phyloP scores from a whole-genome alignment of 2,113 vertebrate genomes.

The Coregonus clupeaformis region DNA sequence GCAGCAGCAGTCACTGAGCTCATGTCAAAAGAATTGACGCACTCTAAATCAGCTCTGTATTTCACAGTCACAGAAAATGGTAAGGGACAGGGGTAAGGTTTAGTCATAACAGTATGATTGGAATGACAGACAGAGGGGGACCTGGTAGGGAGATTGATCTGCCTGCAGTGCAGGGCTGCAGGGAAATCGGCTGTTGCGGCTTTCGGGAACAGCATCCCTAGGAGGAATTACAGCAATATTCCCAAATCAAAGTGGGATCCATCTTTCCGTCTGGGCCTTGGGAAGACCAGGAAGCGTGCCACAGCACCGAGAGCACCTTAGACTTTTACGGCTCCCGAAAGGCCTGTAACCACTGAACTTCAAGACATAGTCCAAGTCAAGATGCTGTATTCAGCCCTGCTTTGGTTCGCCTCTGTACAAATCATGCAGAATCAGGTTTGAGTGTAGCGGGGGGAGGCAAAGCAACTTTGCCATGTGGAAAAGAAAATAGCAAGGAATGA shows the following conservation, averaged over 20 bases:
- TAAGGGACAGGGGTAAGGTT: constrained; percentile 31
- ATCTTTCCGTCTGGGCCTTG: constrained; percentile 75
- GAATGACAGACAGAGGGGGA: constrained; percentile 50
- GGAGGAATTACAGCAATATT: constrained; percentile 82
- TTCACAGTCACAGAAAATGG: constrained; percentile 28
- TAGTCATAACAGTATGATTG: constrained; percentile 60
- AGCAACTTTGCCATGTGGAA: constrained; percentile 40
- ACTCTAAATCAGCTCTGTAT: constrained; percentile 57
- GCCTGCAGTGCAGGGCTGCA: constrained; percentile 57
- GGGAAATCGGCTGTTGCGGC: constrained; percentile 73
- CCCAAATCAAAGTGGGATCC: constrained; percentile 80
- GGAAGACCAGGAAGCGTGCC: constrained; percentile 76
- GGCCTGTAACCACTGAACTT: constrained; percentile 72
- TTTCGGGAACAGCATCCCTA: constrained; percentile 69
- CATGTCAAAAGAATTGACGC: constrained; percentile 50
- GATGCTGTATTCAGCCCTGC: constrained; percentile 78
- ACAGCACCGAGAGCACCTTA: constrained; percentile 81
- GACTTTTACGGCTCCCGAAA: constrained; percentile 80
- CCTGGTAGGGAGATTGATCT: constrained; percentile 64
- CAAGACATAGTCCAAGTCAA: constrained; percentile 68
- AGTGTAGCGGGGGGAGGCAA: constrained; percentile 47
- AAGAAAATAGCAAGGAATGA: constrained; percentile 23
- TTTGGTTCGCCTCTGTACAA: constrained; percentile 69
- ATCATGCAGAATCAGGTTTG: constrained; percentile 80
- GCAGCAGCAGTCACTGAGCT: constrained; percentile 43